A percentile compares a stretch with the other conserved stretches of the same genome.
These are phyloP conservation scores for Falcunculus frontatus DNA, from an alignment of 2,113 vertebrate species.

Conservation along the genomic window DNA sequence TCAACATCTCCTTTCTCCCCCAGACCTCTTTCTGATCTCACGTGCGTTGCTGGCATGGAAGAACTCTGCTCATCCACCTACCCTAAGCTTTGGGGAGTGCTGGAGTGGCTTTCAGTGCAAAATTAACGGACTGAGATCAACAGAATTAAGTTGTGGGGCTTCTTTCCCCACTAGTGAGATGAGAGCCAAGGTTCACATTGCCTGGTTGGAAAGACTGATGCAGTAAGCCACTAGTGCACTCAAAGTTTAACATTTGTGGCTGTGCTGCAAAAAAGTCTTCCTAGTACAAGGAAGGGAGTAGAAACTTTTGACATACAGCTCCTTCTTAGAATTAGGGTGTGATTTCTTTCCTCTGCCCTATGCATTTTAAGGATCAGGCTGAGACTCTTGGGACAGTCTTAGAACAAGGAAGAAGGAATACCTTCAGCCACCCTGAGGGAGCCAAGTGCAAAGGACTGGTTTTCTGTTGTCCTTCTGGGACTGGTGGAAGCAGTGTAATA, in stretches of 20 bases:
- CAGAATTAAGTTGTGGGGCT: not conserved
- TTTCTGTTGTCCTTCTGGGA: not conserved
- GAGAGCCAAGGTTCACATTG: not conserved
- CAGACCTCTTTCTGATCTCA: not conserved
- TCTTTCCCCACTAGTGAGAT: not conserved
- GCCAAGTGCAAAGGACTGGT: not conserved
- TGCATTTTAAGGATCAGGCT: not conserved
- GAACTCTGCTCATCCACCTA: not conserved
- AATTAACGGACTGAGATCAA: not conserved
- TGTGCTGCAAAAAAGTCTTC: not conserved
- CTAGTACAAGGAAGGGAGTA: not conserved
- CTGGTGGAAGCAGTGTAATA: not conserved
- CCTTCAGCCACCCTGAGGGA: not conserved
- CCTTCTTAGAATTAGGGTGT: not conserved
- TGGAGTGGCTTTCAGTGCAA: not conserved
- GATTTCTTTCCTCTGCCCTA: not conserved
- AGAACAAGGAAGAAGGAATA: not conserved
- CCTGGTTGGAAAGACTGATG: not conserved
- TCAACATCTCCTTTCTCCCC: not conserved
- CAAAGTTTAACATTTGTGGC: not conserved
- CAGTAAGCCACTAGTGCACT: not conserved
- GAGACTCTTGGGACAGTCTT: not conserved
- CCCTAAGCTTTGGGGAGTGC: not conserved
- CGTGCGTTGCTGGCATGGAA: not conserved
- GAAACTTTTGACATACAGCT: not conserved